phyloP scores from a whole-genome alignment of 2,797 vertebrate species.

The Gallinago nigripennis region DNA sequence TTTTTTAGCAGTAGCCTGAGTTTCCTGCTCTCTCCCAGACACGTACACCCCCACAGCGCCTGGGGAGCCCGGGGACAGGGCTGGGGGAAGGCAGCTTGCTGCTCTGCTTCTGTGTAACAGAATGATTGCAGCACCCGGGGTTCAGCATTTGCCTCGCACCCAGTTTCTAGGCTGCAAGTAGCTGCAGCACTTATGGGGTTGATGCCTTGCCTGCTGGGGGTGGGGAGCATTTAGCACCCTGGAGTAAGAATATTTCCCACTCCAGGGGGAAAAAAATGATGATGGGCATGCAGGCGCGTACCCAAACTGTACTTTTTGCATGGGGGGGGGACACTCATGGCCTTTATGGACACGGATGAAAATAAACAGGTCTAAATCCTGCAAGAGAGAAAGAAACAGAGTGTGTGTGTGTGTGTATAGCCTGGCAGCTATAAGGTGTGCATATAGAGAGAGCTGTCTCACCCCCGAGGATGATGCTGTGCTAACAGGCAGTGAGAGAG shows the following conservation, averaged over 20 bases:
- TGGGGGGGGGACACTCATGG: neutral
- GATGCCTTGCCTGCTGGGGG: neutral
- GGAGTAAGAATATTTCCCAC: neutral
- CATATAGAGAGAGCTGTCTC: conserved; percentile 75
- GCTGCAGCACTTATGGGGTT: neutral
- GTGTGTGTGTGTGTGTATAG: neutral
- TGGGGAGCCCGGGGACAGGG: neutral
- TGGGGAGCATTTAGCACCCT: rapidly evolving
- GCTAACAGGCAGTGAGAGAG: conserved; percentile 51
- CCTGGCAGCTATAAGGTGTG: neutral
- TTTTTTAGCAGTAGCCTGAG: neutral
- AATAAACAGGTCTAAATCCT: neutral
- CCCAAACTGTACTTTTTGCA: neutral
- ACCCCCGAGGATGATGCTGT: conserved; percentile 56
- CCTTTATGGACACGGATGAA: neutral
- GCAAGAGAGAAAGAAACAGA: neutral
- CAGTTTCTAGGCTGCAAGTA: neutral
- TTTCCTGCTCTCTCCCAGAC: neutral
- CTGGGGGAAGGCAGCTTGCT: neutral
- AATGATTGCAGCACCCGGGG: neutral
- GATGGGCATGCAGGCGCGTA: neutral
- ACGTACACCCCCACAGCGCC: neutral
- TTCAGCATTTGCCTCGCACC: neutral
- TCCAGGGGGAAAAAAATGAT: rapidly evolving
- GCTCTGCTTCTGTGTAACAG: rapidly evolving